phyloP scores from a whole-genome alignment of 2,888 invertebrate genomes.

The Melanotus villosus region DNA sequence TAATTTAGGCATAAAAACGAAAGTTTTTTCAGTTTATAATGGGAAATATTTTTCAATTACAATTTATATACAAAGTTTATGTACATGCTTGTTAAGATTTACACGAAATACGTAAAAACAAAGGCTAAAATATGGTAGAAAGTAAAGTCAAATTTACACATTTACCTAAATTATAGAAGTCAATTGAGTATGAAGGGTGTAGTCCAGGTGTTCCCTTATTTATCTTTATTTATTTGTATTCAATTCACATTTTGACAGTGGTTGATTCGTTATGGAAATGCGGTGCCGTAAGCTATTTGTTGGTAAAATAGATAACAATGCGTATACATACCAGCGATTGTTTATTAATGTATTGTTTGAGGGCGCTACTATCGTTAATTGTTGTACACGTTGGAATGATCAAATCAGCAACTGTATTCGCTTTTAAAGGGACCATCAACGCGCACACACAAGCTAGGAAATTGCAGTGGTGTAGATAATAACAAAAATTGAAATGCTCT shows the following conservation, averaged over 20 bases:
- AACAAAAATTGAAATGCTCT: no score
- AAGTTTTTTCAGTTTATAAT: no score
- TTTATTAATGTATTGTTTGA: neutral
- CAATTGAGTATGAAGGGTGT: constrained; percentile 50
- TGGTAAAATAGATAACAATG: constrained; percentile 37
- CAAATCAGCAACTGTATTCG: neutral
- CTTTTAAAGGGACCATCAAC: no score
- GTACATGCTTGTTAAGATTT: neutral
- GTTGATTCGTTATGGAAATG: constrained; percentile 35
- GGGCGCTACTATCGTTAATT: neutral
- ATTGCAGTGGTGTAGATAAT: no score
- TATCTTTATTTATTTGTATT: constrained; percentile 58
- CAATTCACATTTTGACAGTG: constrained; percentile 60
- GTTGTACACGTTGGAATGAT: neutral
- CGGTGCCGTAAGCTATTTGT: constrained; percentile 33
- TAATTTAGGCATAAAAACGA: no score
- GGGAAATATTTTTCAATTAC: neutral
- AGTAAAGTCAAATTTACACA: neutral
- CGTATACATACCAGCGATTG: neutral
- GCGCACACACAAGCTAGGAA: no score
- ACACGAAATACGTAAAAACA: neutral
- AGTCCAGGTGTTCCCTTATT: constrained; percentile 41
- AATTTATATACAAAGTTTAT: neutral
- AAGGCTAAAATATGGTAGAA: neutral
- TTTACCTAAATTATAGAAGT: constrained; percentile 41